Conservation (phyloP, 2,888 invertebrate genomes). For the Caenorhabditis sp. region DNA sequence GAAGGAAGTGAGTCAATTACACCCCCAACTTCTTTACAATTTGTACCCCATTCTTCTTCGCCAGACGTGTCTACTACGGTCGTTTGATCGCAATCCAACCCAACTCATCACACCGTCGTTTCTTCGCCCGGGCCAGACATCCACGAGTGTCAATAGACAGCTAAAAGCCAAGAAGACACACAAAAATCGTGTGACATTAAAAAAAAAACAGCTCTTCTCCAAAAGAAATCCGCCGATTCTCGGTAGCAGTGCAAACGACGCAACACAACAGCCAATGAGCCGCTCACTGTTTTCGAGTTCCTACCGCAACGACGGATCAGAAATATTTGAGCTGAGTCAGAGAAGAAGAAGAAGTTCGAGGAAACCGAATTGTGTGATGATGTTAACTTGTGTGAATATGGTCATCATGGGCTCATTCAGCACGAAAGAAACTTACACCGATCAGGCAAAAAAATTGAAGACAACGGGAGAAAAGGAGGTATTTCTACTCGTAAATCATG, state of each 20-base stretch:
- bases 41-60: conserved; percentile 42
- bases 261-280: conserved; percentile 21
- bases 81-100: conserved; percentile 29
- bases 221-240: conserved; percentile 20
- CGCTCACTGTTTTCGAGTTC: conserved; percentile 40
- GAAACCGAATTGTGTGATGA: no score
- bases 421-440: no score
- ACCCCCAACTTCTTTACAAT: conserved; percentile 21
- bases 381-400: no score
- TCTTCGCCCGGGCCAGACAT: not conserved
- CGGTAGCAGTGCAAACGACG: conserved; percentile 33
- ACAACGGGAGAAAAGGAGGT: no score
- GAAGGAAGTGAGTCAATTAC: conserved; percentile 32
- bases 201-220: not conserved
- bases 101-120: no score
- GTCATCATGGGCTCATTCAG: no score
- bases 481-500: no score
- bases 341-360: no score
- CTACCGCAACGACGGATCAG: not conserved
- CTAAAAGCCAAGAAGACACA: not conserved
- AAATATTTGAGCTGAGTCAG: no score
- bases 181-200: conserved; percentile 17
- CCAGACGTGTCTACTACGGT: not conserved
- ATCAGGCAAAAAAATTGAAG: no score
- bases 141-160: conserved; percentile 9